Conservation (phyloP, 2,113 vertebrate genomes). For the Caranx melampygus region DNA sequence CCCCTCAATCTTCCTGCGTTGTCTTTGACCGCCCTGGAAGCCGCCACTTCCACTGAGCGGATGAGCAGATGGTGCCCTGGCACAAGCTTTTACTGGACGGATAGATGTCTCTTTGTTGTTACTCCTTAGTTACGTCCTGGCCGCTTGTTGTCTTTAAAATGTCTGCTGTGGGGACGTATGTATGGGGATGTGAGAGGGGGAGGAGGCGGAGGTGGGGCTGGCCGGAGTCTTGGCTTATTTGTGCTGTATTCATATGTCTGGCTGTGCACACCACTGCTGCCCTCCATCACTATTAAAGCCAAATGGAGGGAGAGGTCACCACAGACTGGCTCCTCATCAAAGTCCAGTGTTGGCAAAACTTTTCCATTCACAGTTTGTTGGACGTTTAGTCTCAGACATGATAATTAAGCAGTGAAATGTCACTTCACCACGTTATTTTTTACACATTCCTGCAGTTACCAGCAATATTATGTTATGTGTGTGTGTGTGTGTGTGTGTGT, state of each 20-base stretch:
- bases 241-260: slow-evolving; percentile 48
- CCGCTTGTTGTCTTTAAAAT: slow-evolving; percentile 42
- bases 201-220: slow-evolving; percentile 60
- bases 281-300: slow-evolving; percentile 57
- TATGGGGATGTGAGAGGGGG: slow-evolving; percentile 51
- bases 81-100: slow-evolving; percentile 49
- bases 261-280: slow-evolving; percentile 39
- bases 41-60: slow-evolving; percentile 65
- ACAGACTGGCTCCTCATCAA: slow-evolving; percentile 37
- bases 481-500: too few species aligned
- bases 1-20: slow-evolving; percentile 71
- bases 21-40: slow-evolving; percentile 72
- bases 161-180: slow-evolving; percentile 56
- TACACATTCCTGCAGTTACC: not conserved
- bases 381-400: not conserved
- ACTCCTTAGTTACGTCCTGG: slow-evolving; percentile 57
- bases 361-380: slow-evolving; percentile 2
- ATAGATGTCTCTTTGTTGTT: slow-evolving; percentile 65
- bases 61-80: slow-evolving; percentile 79
- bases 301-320: slow-evolving; percentile 40
- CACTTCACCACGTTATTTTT: not conserved
- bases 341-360: slow-evolving; percentile 6
- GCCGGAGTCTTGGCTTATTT: slow-evolving; percentile 45
- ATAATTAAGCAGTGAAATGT: not conserved
- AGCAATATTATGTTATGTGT: too few species aligned